Percentiles rank a stretch among this genome's conserved stretches.
Evolutionary conservation across 2,113 vertebrate genomes (phyloP).

Genomic region (Felis catus): DNA sequence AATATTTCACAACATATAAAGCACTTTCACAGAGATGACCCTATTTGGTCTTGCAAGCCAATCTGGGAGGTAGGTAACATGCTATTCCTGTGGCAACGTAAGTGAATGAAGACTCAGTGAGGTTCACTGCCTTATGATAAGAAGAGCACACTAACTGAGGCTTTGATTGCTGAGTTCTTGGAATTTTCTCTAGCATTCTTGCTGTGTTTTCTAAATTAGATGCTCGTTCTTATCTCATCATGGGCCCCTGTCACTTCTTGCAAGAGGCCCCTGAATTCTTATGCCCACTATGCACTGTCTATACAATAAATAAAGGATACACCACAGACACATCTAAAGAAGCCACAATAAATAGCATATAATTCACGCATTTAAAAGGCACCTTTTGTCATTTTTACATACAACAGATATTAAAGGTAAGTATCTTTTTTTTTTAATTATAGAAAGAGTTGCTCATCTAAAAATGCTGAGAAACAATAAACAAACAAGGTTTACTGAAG

Average conservation of each 20-base stretch:
- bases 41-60: not conserved
- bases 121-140: not conserved
- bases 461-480: constrained; percentile 5
- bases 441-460: not conserved
- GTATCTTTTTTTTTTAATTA: not conserved
- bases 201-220: not conserved
- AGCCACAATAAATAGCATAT: not conserved
- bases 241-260: not conserved
- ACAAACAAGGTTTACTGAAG: not conserved
- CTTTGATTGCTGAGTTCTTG: not conserved
- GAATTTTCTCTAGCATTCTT: not conserved
- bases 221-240: not conserved
- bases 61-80: not conserved
- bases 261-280: not conserved
- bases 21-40: not conserved
- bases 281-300: not conserved
- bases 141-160: not conserved
- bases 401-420: not conserved
- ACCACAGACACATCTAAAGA: not conserved
- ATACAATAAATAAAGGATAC: not conserved
- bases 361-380: not conserved
- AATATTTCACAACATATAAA: not conserved
- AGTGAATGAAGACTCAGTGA: not conserved
- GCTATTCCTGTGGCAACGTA: not conserved
- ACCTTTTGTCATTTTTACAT: not conserved